Conservation (phyloP, 2,113 vertebrate genomes). For the Scomber colias region DNA sequence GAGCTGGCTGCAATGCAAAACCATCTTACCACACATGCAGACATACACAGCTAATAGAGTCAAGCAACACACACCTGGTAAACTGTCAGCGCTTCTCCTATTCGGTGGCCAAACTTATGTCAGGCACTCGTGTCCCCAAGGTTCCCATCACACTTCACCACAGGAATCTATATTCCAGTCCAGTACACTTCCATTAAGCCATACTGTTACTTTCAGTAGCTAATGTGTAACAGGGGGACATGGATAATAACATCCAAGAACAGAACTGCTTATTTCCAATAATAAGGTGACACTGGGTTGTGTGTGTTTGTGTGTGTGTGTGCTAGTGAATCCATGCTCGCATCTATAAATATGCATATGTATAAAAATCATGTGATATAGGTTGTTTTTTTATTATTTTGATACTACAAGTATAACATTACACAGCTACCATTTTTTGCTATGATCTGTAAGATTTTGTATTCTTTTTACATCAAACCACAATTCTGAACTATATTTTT, state of each 20-base stretch:
- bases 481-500: too few species aligned
- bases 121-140: conserved; percentile 67
- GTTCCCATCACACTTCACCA: conserved; percentile 74
- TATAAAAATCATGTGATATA: too few species aligned
- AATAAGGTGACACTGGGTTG: conserved; percentile 20
- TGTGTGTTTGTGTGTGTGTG: conserved; percentile 28
- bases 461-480: too few species aligned
- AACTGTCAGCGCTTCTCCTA: conserved; percentile 77
- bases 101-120: conserved; percentile 76
- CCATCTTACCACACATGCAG: conserved; percentile 35
- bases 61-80: conserved; percentile 73
- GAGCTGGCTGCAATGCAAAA: conserved; percentile 51
- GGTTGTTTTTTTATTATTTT: not conserved
- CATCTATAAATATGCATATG: too few species aligned
- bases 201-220: conserved; percentile 73
- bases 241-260: conserved; percentile 70
- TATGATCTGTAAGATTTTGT: too few species aligned
- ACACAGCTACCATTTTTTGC: too few species aligned
- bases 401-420: not conserved
- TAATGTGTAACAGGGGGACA: conserved; percentile 69
- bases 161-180: conserved; percentile 78
- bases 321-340: not conserved
- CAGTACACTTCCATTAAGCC: conserved; percentile 73
- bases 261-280: conserved; percentile 34
- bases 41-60: conserved; percentile 61